phyloP scores from a whole-genome alignment of 2,113 vertebrate genomes.

The Rana temporaria region DNA sequence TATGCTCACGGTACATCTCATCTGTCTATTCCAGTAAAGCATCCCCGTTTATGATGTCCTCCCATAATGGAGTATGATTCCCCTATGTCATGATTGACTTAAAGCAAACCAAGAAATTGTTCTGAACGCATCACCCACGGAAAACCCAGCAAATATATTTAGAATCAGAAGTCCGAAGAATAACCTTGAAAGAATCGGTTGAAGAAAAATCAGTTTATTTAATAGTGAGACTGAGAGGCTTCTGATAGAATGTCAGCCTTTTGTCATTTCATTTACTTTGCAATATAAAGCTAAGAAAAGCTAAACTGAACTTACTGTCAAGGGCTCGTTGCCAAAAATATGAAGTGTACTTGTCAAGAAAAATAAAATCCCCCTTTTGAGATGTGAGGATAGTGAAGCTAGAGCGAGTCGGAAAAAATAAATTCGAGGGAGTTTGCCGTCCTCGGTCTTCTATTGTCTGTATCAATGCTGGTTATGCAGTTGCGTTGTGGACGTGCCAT shows the following conservation, averaged over 20 bases:
- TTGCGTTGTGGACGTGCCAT: not conserved
- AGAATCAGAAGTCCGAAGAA: not conserved
- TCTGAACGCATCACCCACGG: not conserved
- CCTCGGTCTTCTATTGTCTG: slow-evolving; percentile 18
- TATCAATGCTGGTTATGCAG: not conserved
- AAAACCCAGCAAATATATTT: not conserved
- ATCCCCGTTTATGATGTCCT: no score
- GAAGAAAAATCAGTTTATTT: not conserved
- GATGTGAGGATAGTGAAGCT: slow-evolving; percentile 15
- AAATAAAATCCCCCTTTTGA: slow-evolving; percentile 11
- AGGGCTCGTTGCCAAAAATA: slow-evolving; percentile 23
- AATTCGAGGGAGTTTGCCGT: not conserved
- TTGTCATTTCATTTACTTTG: slow-evolving; percentile 47
- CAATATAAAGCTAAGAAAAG: slow-evolving; percentile 8
- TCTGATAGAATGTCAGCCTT: slow-evolving; percentile 12
- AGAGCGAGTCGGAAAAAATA: slow-evolving; percentile 10
- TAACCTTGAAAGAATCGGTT: slow-evolving; percentile 2
- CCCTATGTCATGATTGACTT: not conserved
- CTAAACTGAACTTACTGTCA: slow-evolving; percentile 29
- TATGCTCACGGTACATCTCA: no score
- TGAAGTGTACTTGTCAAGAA: slow-evolving; percentile 46
- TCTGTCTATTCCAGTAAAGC: no score
- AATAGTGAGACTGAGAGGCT: not conserved
- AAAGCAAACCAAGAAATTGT: not conserved
- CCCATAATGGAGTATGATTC: not conserved